These are phyloP conservation scores for Isaurus tuberculatus DNA, from an alignment of 92 coral and sea anemone genomes.

Conservation along the genomic window DNA sequence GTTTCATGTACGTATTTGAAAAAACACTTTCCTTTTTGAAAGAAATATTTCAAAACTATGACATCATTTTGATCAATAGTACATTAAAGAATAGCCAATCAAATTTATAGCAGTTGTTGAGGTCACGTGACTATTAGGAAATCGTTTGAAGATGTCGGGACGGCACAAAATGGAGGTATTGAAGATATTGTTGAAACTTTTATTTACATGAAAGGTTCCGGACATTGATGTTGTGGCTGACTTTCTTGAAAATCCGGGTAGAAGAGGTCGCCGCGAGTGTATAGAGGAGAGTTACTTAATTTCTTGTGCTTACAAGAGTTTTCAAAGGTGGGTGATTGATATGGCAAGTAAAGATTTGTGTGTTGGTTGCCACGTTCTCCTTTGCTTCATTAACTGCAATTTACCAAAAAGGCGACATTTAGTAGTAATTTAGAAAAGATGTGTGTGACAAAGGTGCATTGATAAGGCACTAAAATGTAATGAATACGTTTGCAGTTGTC, in stretches of 20 bases:
- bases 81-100: conserved; percentile 13
- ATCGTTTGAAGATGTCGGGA: conserved; percentile 46
- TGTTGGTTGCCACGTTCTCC: conserved; percentile 40
- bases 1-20: not conserved
- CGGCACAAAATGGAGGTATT: conserved; percentile 14
- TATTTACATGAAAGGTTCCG: conserved; percentile 80
- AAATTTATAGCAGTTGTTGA: conserved; percentile 17
- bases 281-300: conserved; percentile 8
- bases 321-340: conserved; percentile 39
- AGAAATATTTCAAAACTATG: not conserved
- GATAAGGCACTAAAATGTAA: not conserved
- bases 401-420: conserved; percentile 27
- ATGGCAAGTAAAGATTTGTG: conserved; percentile 13
- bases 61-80: conserved; percentile 36
- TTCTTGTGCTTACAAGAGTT: conserved; percentile 22
- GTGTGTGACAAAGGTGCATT: conserved; percentile 18
- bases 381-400: not conserved
- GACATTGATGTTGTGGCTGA: conserved; percentile 52
- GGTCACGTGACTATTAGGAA: conserved; percentile 31
- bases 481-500: conserved; percentile 8
- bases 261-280: conserved; percentile 13
- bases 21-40: not conserved
- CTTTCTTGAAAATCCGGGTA: not conserved
- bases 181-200: conserved; percentile 42
- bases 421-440: conserved; percentile 8